Percentiles rank a stretch among this genome's conserved stretches.
These are phyloP conservation scores for Phenganax subtilis DNA, from an alignment of 92 coral and sea anemone genomes.

Conservation along the genomic window DNA sequence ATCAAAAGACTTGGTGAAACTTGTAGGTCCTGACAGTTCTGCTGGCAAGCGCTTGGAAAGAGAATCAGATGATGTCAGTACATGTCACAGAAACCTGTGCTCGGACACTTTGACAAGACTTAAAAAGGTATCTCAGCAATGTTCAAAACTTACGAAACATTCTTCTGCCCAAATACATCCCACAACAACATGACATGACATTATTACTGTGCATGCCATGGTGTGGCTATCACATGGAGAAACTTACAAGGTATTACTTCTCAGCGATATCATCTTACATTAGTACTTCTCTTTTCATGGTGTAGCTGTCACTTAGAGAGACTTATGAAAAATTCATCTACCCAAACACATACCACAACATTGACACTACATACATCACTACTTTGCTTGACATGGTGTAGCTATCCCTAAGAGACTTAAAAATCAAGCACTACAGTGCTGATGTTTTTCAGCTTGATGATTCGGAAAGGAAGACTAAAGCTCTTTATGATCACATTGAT, in stretches of 20 bases:
- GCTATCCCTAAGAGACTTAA: neutral
- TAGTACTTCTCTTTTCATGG: too few species aligned
- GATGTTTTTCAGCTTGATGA: slow-evolving; percentile 20
- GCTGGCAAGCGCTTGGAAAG: slow-evolving; percentile 58
- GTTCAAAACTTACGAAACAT: neutral
- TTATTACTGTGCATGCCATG: too few species aligned
- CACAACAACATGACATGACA: too few species aligned
- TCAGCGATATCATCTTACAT: too few species aligned
- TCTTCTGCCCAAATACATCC: too few species aligned
- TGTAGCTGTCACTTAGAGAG: too few species aligned
- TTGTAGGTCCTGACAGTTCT: slow-evolving; percentile 51
- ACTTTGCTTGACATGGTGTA: too few species aligned
- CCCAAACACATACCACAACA: too few species aligned
- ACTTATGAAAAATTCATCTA: too few species aligned
- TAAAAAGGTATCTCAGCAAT: slow-evolving; percentile 18
- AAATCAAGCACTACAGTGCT: neutral
- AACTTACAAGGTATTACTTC: too few species aligned
- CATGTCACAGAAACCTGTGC: slow-evolving; percentile 70
- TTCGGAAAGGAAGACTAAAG: slow-evolving; percentile 35
- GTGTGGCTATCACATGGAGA: too few species aligned
- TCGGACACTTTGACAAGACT: slow-evolving; percentile 31
- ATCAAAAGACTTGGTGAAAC: slow-evolving; percentile 46
- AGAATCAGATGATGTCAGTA: slow-evolving; percentile 78
- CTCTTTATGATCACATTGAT: slow-evolving; percentile 33
- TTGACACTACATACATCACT: too few species aligned